Evolutionary conservation across 1,140 invertebrate genomes (phyloP), one percentile per base, ranked within the genome.

Genomic region (Brachionus calyciflorus): DNA sequence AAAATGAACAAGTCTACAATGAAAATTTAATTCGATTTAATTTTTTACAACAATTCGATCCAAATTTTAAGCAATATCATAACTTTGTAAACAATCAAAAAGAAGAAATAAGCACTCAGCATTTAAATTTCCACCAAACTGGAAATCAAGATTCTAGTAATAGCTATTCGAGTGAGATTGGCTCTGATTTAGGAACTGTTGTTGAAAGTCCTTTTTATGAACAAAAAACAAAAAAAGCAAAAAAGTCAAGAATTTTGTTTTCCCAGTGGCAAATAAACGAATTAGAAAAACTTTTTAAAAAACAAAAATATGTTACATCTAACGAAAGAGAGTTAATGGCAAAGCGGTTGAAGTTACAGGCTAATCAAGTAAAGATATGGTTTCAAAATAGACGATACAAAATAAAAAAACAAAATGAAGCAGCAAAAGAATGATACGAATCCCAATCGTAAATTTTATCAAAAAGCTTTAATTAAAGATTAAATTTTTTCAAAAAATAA

Each of bases 371-470:
- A 24, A 77, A 77, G 40, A 77, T 77, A 21, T 77, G 75, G 75
- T 77, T 77, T 81, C 89, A 90, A 81, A 90, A 90, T 80, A 84
- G 89, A 63, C 92, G 94, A 88, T 98, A 98, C 87, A 98, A 98
- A 87, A 95, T 93, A 79, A 96, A 96, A 84, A 86, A 93, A 0
- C 92, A 93, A 0, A 90, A 93, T 53, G 92, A 92, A 81, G 5
- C 55, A 5, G 28, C 33, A 40, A 60, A 60, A 37, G 55, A 60
- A 33, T 60, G 19, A 37, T 12, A 37, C 4, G 9, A 3, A 9
- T n/a, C n/a, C n/a, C n/a, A n/a, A n/a, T n/a, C n/a, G n/a, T n/a
- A n/a, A n/a, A n/a, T n/a, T n/a, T n/a, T n/a, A n/a, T n/a, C n/a
- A n/a, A n/a, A n/a, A n/a, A n/a, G n/a, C n/a, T n/a, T n/a, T n/a